Conservation (phyloP, 2,888 invertebrate species). For the Cordilura impudica region DNA sequence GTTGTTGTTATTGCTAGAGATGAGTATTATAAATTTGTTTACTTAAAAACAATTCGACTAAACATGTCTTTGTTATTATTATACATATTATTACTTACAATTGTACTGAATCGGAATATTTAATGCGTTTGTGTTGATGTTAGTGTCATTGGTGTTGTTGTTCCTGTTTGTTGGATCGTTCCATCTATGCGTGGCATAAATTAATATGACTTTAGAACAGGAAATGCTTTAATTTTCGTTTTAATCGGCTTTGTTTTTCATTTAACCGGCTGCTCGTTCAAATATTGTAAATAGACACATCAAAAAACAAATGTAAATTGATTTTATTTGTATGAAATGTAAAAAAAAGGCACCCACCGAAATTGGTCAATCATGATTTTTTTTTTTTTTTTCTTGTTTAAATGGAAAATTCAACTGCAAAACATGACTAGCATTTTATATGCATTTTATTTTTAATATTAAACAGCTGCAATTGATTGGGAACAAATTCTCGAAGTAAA, state of each 20-base stretch:
- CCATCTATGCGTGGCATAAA: conserved; percentile 45
- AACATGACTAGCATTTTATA: neutral
- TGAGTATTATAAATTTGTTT: conserved; percentile 22
- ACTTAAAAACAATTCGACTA: conserved; percentile 23
- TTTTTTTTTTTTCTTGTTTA: neutral
- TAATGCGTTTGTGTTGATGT: conserved; percentile 41
- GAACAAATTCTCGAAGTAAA: too few species aligned
- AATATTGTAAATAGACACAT: neutral
- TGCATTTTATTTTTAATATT: too few species aligned
- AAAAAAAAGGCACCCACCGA: neutral
- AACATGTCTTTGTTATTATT: conserved; percentile 12
- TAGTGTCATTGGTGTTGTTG: conserved; percentile 20
- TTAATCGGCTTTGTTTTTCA: conserved; percentile 40
- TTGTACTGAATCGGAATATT: conserved; percentile 46
- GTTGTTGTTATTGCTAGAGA: neutral
- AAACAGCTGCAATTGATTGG: too few species aligned
- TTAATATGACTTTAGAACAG: conserved; percentile 39
- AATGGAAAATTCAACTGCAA: neutral
- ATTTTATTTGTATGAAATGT: conserved; percentile 12
- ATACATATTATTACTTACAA: neutral
- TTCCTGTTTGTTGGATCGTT: conserved; percentile 1
- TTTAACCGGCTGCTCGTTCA: conserved; percentile 8
- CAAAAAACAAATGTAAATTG: conserved; percentile 25
- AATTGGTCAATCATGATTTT: neutral
- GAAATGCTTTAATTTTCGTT: conserved; percentile 57